Base-by-base conservation (phyloP, 1,140 invertebrate species). In the Lepidurus couesii region DNA sequence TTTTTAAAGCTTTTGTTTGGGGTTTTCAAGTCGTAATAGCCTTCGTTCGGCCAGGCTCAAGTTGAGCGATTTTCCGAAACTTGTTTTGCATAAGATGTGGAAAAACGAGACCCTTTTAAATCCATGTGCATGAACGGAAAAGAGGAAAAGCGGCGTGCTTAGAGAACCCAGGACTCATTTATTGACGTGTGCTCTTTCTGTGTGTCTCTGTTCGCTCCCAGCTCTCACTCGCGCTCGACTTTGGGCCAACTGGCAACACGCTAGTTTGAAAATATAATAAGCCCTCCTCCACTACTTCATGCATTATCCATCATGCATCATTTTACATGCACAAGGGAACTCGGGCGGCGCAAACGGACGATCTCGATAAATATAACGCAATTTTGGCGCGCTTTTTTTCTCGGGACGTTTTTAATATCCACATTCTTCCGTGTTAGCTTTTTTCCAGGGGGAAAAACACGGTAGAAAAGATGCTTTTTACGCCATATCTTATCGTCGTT, bases 191-290 rank as follows among this genome's bases (percentile, higher is more conserved):
- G 53, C 21, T 13, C 53, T 65, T 7, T 65, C 13, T 65, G 53
- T 65, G 53, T 65, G 53, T 65, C 53, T 65, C 53, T 65, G 53
- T 65, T 65, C 16, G 53, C 21, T 65, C 34, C 13, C 53, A 65
- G 53, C 53, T 65, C 7, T 13, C 13, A n/a, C 21, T 13, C 13
- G 53, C 7, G 6, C 53, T 65, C 53, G 53, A 65, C 53, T n/a
- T 65, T 65, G 53, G 53, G 53, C 53, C 53, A 65, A 65, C 53
- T 65, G 53, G 53, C 53, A 65, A 65, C 53, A 65, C 53, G 53
- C 53, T 65, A 65, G 53, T 65, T 65, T 65, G 53, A 65, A 65
- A 65, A 65, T 65, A 21, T 65, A 65, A 65, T 65, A 65, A 65
- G 53, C 53, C 53, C 53, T 65, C 53, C 53, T 65, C 53, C 9